Evolutionary conservation across 1,140 invertebrate genomes (phyloP), one percentile per base, ranked within the genome.

Genomic region (Pogonomyrmex barbatus): DNA sequence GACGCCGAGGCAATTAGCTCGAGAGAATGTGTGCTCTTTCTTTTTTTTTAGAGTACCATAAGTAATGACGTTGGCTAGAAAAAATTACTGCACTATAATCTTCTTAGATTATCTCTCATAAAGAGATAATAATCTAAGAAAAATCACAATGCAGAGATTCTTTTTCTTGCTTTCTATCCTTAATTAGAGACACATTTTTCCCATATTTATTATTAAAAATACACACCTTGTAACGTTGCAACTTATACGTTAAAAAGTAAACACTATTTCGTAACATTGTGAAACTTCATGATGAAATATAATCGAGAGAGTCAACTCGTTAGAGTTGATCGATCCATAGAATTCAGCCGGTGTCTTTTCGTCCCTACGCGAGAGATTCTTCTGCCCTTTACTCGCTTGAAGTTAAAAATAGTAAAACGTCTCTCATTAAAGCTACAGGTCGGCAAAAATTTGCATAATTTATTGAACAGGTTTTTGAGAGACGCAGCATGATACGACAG

Each of bases 231-330:
- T 24, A 24, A 24, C 24, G 24, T 30, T 8, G n/a, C 52, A 58
- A 58, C 4, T 58, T 58, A 30, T 8, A 58, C 9, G n/a, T 58
- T 30, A 42, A 67, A 42, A 67, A 33, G 52, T 6, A 45, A 17
- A 39, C 50, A 58, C 54, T 82, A 70, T 47, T 36, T 58, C 52
- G 45, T 24, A 39, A 42, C 60, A 68, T 50, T 14, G 39, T 50
- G 17, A 12, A 56, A 56, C n/a, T 58, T 5, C 8, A 8, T 67
- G 17, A 50, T 54, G 68, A 67, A 81, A 45, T 8, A 71, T 60
- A 42, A 39, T 47, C 42, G 50, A 10, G 17, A 39, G 39, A n/a
- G 52, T 4, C 36, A 39, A 33, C 39, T 33, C 39, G 67, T 36
- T 60, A 60, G 42, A 82, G 39, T 24, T 42, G 24, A 17, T 42